phyloP scores from a whole-genome alignment of 2,113 vertebrate species.

The Syrrhaptes paradoxus region DNA sequence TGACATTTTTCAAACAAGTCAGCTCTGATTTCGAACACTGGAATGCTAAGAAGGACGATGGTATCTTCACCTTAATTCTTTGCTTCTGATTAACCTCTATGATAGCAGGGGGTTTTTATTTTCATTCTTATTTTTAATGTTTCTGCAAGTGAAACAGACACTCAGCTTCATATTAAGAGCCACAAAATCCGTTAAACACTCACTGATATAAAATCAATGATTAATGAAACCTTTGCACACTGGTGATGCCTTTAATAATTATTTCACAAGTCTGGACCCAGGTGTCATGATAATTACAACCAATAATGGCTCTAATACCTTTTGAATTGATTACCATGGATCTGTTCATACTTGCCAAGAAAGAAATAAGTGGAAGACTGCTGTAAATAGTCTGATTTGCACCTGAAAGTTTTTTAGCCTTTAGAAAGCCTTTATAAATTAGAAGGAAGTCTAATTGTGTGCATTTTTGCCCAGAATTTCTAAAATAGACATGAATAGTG shows the following conservation, averaged over 20 bases:
- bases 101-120: not conserved
- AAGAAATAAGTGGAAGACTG: not conserved
- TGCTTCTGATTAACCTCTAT: not conserved
- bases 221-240: slow-evolving; percentile 7
- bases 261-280: slow-evolving; percentile 15
- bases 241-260: slow-evolving; percentile 23
- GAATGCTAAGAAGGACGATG: not conserved
- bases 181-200: not conserved
- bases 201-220: slow-evolving; percentile 49
- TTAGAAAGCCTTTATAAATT: not conserved
- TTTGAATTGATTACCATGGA: slow-evolving; percentile 50
- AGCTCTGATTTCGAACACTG: not conserved
- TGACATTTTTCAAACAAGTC: slow-evolving; percentile 45
- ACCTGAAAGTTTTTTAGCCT: not conserved
- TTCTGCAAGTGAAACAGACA: not conserved
- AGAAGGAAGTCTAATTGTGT: not conserved
- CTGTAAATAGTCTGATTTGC: not conserved
- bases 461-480: not conserved
- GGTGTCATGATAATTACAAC: slow-evolving; percentile 43
- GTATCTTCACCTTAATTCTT: not conserved
- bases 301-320: slow-evolving; percentile 37
- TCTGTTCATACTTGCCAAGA: slow-evolving; percentile 28
- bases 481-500: not conserved
- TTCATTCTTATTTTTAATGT: not conserved
- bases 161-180: slow-evolving; percentile 28